Evolutionary conservation across 2,888 invertebrate species (phyloP).

Genomic region (Cancer borealis): DNA sequence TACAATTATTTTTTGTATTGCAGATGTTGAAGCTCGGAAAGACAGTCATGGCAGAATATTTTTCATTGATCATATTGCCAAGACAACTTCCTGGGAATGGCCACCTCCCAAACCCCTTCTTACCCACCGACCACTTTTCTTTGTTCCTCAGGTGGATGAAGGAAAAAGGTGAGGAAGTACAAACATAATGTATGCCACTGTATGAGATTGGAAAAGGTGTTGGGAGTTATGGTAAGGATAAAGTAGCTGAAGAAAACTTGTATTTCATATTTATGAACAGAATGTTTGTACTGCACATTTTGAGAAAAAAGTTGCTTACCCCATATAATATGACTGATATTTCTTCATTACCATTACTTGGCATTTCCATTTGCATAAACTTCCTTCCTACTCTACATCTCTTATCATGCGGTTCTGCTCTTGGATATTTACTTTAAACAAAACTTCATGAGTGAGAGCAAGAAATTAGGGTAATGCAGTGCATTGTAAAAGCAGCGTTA

Average conservation of each 20-base stretch:
- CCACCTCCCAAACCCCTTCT: constrained; percentile 67
- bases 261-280: background rate
- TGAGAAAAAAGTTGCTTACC: background rate
- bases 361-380: background rate
- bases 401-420: background rate
- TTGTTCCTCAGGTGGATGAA: constrained; percentile 65
- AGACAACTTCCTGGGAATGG: constrained; percentile 95
- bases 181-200: background rate
- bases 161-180: constrained; percentile 61
- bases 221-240: background rate
- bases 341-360: background rate
- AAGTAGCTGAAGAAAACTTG: background rate
- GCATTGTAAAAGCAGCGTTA: background rate
- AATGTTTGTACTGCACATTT: background rate
- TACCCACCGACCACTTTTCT: constrained; percentile 68
- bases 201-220: background rate
- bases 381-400: background rate
- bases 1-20: constrained; percentile 21
- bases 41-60: constrained; percentile 97
- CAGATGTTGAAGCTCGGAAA: constrained; percentile 97
- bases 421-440: background rate
- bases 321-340: background rate
- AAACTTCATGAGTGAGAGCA: background rate
- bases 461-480: background rate
- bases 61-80: constrained; percentile 96